Evolutionary conservation across 2,888 invertebrate species (phyloP).

Genomic region (Himalopsyche kuldschensis): DNA sequence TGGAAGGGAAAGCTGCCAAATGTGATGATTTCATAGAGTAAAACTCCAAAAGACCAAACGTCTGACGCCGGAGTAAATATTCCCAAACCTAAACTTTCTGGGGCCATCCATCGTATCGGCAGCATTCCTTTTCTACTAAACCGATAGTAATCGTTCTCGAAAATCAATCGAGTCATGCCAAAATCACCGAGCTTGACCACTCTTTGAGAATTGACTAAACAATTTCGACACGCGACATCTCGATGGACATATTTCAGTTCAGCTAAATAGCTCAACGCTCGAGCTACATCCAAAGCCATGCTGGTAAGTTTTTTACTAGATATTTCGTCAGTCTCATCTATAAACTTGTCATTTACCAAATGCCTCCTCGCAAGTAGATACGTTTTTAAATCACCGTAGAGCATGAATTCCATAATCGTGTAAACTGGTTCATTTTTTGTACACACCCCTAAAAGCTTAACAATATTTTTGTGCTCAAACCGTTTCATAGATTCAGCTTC

Average conservation of each 20-base stretch:
- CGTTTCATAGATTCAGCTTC: slow-evolving; percentile 95
- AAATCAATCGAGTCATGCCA: slow-evolving; percentile 88
- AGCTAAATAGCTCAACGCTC: slow-evolving; percentile 82
- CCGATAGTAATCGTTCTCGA: slow-evolving; percentile 86
- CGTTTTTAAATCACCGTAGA: slow-evolving; percentile 89
- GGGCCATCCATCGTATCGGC: slow-evolving; percentile 93
- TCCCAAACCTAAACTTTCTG: slow-evolving; percentile 81
- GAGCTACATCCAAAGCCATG: slow-evolving; percentile 87
- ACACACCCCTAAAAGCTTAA: slow-evolving; percentile 82
- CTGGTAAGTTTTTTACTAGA: slow-evolving; percentile 76
- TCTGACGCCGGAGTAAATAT: slow-evolving; percentile 85
- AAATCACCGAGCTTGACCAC: slow-evolving; percentile 84
- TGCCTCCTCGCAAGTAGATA: slow-evolving; percentile 83
- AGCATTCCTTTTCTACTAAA: slow-evolving; percentile 86
- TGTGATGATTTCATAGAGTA: slow-evolving; percentile 85
- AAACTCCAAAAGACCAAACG: slow-evolving; percentile 88
- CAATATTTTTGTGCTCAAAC: slow-evolving; percentile 87
- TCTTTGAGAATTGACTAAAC: slow-evolving; percentile 72
- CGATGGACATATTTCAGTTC: slow-evolving; percentile 86
- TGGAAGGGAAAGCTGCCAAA: slow-evolving; percentile 91
- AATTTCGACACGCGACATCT: slow-evolving; percentile 82
- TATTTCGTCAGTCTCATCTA: slow-evolving; percentile 75
- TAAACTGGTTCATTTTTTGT: slow-evolving; percentile 85
- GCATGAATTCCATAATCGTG: slow-evolving; percentile 92
- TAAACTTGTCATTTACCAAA: slow-evolving; percentile 67